Base-by-base conservation (phyloP, 2,888 invertebrate species). In the Cantharis flavilabris region DNA sequence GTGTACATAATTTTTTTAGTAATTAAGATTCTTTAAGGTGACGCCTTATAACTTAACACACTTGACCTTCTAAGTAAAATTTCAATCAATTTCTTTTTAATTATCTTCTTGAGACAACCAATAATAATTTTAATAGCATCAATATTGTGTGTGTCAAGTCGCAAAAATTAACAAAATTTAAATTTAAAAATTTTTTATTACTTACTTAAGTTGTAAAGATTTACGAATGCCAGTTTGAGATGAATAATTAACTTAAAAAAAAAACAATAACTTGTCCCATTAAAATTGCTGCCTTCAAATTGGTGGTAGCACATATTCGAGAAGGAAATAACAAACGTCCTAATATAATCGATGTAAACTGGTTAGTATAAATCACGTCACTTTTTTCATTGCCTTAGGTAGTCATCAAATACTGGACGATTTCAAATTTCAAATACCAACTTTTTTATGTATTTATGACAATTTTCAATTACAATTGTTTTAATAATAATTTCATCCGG, bases 341-440 rank as follows among this genome's bases (percentile, higher is more conserved):
- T 69, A 71, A 73, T 73, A 73, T 77, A 77, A 77, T 71, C 71
- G 73, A 70, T 76, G 72, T 73, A 69, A 73, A 73, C 76, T 73
- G 76, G 73, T 77, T 77, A 76, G 80, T 79, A 76, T 81, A 80
- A 81, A 81, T 81, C 79, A 81, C 76, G 80, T 80, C 80, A 75
- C 78, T 78, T 77, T 78, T 81, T 79, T 80, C 75, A 71, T 75
- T 69, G 78, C 80, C 72, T 63, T n/a, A 49, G 49, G 49, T 49
- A n/a, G 7, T 49, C 49, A 49, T 49, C 49, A 49, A 49, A 49
- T 49, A 49, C n/a, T 49, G 49, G n/a, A 49, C 7, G 49, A 49
- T 49, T 49, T 49, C 49, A n/a, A 49, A 49, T 49, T 49, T 49
- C n/a, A 49, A 49, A 49, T 49, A 49, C n/a, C n/a, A 49, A 49